phyloP scores from a whole-genome alignment of 2,888 invertebrate species.

The Drosophila hamatofila region DNA sequence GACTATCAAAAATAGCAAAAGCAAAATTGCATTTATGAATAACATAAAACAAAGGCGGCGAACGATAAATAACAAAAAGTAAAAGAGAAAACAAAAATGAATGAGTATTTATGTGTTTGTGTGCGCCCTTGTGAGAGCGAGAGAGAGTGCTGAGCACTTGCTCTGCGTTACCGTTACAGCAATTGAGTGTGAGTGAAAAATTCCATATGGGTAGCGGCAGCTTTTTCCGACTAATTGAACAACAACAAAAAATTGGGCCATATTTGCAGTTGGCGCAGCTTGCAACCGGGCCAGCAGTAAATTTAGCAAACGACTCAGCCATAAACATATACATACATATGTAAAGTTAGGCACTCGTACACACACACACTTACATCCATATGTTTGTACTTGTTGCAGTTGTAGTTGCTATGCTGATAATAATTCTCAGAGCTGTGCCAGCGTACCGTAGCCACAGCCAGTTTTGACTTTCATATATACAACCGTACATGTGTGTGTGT shows the following conservation, averaged over 20 bases:
- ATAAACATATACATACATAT: constrained; percentile 59
- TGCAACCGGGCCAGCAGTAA: constrained; percentile 76
- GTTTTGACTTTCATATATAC: constrained; percentile 55
- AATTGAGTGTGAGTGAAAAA: constrained; percentile 58
- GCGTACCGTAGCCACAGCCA: constrained; percentile 31
- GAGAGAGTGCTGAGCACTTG: constrained; percentile 29
- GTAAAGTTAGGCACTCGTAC: constrained; percentile 43
- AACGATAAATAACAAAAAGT: constrained; percentile 10
- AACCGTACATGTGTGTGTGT: constrained; percentile 6
- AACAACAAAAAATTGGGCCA: constrained; percentile 74
- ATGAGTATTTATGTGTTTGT: constrained; percentile 16
- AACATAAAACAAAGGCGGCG: constrained; percentile 43
- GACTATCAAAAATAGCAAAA: constrained; percentile 60
- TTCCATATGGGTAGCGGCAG: constrained; percentile 58
- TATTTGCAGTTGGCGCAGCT: constrained; percentile 73
- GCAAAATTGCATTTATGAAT: constrained; percentile 74
- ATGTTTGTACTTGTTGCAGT: constrained; percentile 32
- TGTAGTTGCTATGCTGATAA: constrained; percentile 50
- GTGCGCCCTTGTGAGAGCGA: neutral
- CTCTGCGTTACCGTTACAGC: constrained; percentile 48
- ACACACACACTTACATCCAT: constrained; percentile 5
- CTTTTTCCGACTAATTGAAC: constrained; percentile 66
- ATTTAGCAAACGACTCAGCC: constrained; percentile 72
- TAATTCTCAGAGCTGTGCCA: constrained; percentile 52
- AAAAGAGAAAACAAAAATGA: constrained; percentile 45